Evolutionary conservation across 2,888 invertebrate species (phyloP).

Genomic region (Ametastegia equiseti): DNA sequence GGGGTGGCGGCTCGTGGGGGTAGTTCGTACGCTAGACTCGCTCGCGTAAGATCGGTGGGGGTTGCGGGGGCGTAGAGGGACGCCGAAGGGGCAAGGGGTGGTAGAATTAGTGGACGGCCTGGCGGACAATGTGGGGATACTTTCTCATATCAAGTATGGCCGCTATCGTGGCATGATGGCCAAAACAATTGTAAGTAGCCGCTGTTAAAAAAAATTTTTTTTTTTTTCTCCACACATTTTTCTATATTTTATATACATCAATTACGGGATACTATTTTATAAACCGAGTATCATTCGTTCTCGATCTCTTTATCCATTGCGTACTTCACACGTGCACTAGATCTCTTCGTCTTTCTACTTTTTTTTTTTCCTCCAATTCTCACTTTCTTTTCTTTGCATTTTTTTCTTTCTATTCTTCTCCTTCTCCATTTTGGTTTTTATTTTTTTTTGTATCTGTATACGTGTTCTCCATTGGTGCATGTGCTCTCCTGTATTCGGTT

Average conservation of each 20-base stretch:
- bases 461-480: not conserved
- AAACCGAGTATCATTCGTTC: too few species aligned
- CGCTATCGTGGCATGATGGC: slow-evolving; percentile 76
- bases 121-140: slow-evolving; percentile 75
- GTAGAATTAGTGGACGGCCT: slow-evolving; percentile 74
- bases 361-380: not conserved
- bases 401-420: not conserved
- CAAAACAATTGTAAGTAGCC: slow-evolving; percentile 75
- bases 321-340: slow-evolving; percentile 16
- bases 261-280: not conserved
- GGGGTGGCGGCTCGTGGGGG: slow-evolving; percentile 24
- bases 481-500: not conserved
- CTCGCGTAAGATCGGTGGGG: slow-evolving; percentile 49
- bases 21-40: slow-evolving; percentile 43
- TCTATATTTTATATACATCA: not conserved
- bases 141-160: slow-evolving; percentile 76
- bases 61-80: slow-evolving; percentile 55
- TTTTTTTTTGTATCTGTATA: not conserved
- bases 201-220: slow-evolving; percentile 47
- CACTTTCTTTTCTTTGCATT: not conserved
- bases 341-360: not conserved
- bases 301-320: too few species aligned
- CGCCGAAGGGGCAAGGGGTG: slow-evolving; percentile 68
- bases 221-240: slow-evolving; percentile 7
- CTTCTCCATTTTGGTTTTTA: not conserved